Percentiles rank a stretch among this genome's conserved stretches.
These are phyloP conservation scores for Myotis findleyi DNA, from an alignment of 2,797 vertebrate species.

Conservation along the genomic window DNA sequence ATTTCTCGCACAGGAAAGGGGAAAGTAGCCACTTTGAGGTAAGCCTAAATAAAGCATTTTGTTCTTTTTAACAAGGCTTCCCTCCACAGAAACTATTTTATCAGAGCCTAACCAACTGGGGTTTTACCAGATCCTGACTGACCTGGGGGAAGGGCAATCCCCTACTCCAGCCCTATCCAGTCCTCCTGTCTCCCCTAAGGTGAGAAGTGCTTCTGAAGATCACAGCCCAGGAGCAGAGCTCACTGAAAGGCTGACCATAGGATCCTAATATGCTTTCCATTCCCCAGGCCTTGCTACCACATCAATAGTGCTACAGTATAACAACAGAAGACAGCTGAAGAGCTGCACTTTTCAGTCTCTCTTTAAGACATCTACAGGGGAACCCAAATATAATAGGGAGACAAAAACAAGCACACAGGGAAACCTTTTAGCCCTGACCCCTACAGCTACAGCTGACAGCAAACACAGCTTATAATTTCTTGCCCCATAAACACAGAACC, in stretches of 20 bases:
- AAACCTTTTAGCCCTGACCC: neutral
- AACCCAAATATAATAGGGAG: neutral
- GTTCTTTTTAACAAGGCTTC: neutral
- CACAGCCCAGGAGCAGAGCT: neutral
- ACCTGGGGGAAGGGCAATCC: no score
- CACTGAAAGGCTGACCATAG: no score
- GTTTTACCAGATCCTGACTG: neutral
- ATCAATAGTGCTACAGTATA: neutral
- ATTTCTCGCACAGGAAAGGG: neutral
- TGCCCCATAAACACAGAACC: neutral
- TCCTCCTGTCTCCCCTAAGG: neutral
- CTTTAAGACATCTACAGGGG: neutral
- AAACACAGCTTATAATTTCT: neutral
- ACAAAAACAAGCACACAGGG: neutral
- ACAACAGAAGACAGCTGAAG: neutral
- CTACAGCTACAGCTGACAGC: neutral
- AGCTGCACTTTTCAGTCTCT: no score
- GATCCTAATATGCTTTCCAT: rapidly evolving
- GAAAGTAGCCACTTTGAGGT: neutral
- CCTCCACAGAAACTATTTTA: neutral
- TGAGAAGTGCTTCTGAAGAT: neutral
- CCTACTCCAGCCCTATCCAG: neutral
- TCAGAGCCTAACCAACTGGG: neutral
- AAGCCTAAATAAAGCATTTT: neutral
- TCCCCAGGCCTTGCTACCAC: rapidly evolving